Evolutionary conservation across 1,140 invertebrate species (phyloP).

Genomic region (Ylistrum balloti): DNA sequence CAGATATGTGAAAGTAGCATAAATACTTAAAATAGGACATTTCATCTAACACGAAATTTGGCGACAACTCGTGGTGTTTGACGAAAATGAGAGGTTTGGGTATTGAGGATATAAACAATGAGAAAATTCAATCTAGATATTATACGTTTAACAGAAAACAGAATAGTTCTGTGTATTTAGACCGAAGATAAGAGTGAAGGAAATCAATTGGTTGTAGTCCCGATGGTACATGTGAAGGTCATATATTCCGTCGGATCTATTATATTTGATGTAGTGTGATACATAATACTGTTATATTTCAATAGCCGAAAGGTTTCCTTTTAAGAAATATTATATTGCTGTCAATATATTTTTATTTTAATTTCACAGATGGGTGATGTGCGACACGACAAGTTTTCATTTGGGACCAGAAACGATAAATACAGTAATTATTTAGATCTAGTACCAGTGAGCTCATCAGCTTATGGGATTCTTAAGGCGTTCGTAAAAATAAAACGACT

Average conservation of each 20-base stretch:
- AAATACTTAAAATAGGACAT: too few relatives aligned
- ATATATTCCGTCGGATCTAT: not conserved
- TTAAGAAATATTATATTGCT: not conserved
- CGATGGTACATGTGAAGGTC: not conserved
- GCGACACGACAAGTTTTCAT: not conserved
- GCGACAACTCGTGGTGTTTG: not conserved
- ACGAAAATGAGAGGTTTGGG: not conserved
- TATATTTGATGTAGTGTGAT: not conserved
- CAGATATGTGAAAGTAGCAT: too few relatives aligned
- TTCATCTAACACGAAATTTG: not conserved
- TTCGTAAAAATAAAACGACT: too few relatives aligned
- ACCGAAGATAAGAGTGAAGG: not conserved
- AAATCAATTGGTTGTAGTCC: not conserved
- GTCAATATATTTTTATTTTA: constrained; percentile 35
- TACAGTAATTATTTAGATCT: not conserved
- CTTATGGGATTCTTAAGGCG: not conserved
- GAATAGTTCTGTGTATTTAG: not conserved
- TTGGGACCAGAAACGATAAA: not conserved
- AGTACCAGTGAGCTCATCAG: not conserved
- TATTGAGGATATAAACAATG: not conserved
- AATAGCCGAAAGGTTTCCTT: not conserved
- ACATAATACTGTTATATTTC: not conserved
- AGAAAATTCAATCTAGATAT: not conserved
- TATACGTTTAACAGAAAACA: constrained; percentile 8
- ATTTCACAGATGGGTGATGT: not conserved